phyloP scores from a whole-genome alignment of 2,797 vertebrate species.

The Eidolon dupreanum region DNA sequence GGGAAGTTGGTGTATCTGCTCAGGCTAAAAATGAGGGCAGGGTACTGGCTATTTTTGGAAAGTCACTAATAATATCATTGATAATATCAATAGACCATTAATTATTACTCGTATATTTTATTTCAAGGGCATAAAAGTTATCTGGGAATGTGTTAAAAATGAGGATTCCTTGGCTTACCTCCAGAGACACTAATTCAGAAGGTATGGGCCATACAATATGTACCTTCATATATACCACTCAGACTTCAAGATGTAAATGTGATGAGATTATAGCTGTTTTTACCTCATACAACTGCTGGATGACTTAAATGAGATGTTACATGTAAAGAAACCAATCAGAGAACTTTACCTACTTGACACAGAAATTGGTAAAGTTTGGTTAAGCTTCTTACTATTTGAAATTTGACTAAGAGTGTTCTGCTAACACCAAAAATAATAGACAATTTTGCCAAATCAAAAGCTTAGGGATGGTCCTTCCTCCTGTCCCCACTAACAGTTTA shows the following conservation, averaged over 20 bases:
- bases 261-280: background rate
- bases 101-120: background rate
- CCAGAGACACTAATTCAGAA: background rate
- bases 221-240: background rate
- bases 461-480: background rate
- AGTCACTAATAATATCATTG: background rate
- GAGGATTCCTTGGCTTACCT: background rate
- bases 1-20: background rate
- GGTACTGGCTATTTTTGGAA: background rate
- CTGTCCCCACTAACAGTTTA: background rate
- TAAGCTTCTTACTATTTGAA: background rate
- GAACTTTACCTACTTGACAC: background rate
- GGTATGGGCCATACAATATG: rapidly evolving
- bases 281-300: background rate
- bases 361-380: background rate
- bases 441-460: background rate
- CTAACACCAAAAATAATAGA: background rate
- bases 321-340: background rate
- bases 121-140: background rate
- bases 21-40: background rate
- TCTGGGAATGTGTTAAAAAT: background rate
- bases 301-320: background rate
- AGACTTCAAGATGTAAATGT: background rate
- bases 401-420: background rate
- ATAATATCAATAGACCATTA: background rate